phyloP scores from a whole-genome alignment of 2,797 vertebrate species.

The Macropodus opercularis region DNA sequence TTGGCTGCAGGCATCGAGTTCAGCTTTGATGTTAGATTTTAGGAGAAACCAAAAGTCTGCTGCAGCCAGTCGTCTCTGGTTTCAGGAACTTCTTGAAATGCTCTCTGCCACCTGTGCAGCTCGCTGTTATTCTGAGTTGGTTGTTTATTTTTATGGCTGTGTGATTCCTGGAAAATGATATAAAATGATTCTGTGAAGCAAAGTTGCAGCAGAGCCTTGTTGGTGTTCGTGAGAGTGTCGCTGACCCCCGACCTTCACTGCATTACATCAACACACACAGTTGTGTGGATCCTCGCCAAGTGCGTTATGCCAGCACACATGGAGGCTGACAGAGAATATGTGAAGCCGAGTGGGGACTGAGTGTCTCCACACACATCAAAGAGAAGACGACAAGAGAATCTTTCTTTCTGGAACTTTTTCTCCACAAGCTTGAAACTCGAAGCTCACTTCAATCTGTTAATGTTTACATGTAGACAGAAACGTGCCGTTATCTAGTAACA shows the following conservation, averaged over 20 bases:
- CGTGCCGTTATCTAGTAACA: too few relatives aligned
- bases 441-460: conserved; percentile 2
- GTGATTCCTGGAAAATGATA: conserved; percentile 5
- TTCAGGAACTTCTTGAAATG: not conserved
- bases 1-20: not conserved
- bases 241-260: not conserved
- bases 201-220: not conserved
- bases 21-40: too few relatives aligned
- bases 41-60: not conserved
- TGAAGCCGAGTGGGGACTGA: not conserved
- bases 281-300: not conserved
- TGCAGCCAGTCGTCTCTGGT: not conserved
- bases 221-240: not conserved
- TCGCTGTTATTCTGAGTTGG: not conserved
- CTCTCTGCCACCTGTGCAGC: not conserved
- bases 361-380: conserved; percentile 18
- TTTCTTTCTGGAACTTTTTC: not conserved
- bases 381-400: not conserved
- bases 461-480: not conserved
- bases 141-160: too few relatives aligned
- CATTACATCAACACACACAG: not conserved
- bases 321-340: not conserved
- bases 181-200: not conserved
- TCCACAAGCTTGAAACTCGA: not conserved
- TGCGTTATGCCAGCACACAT: not conserved